Conservation (phyloP, 2,797 vertebrate species). For the Darevskia nairensis region DNA sequence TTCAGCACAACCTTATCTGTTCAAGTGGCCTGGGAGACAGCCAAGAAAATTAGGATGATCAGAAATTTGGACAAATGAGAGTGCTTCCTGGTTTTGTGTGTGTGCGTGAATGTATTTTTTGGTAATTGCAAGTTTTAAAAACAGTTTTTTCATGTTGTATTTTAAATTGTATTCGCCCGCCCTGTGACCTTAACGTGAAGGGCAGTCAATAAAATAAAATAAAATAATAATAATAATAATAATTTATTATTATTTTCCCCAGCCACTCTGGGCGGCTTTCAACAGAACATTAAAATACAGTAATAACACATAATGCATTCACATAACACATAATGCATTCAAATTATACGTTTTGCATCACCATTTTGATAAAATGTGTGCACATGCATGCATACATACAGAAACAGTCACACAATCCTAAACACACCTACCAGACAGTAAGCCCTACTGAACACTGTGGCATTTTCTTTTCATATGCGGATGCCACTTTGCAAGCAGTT, state of each 20-base stretch:
- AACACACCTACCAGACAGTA: background rate
- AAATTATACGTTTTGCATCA: background rate
- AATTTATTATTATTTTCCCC: too few species aligned
- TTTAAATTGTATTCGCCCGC: too few species aligned
- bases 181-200: too few species aligned
- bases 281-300: too few species aligned
- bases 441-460: background rate
- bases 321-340: background rate
- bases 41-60: slow-evolving; percentile 4
- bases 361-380: background rate
- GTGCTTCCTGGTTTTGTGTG: background rate
- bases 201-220: too few species aligned
- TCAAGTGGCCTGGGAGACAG: slow-evolving; percentile 40
- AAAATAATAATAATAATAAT: too few species aligned
- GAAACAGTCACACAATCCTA: background rate
- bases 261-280: too few species aligned
- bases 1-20: slow-evolving; percentile 12
- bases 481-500: background rate
- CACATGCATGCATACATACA: background rate
- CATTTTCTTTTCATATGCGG: background rate
- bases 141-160: too few species aligned
- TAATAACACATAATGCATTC: too few species aligned
- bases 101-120: too few species aligned
- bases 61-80: slow-evolving; percentile 16
- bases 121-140: too few species aligned